phyloP scores from a whole-genome alignment of 2,797 vertebrate species.

The Bradypodion ventrale region DNA sequence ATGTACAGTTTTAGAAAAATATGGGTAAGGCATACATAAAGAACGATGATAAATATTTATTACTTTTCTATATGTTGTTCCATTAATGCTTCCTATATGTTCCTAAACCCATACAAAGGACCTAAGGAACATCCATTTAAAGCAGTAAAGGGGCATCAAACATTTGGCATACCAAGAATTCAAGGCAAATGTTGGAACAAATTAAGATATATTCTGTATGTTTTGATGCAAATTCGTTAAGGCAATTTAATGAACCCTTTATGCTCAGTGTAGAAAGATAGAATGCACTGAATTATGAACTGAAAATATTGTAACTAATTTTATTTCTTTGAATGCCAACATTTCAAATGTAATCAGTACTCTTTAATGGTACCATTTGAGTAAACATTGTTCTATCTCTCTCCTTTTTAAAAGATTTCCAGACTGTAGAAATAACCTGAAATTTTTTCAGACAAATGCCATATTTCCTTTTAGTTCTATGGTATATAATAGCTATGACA shows the following conservation, averaged over 20 bases:
- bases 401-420: slow-evolving; percentile 34
- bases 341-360: slow-evolving; percentile 36
- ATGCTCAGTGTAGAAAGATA: slow-evolving; percentile 20
- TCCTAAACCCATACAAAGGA: background rate
- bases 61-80: background rate
- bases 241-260: slow-evolving; percentile 39
- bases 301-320: slow-evolving; percentile 24
- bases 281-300: background rate
- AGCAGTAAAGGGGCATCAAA: background rate
- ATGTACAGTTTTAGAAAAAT: background rate
- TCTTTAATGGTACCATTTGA: slow-evolving; percentile 44
- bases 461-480: slow-evolving; percentile 18
- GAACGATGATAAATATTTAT: background rate
- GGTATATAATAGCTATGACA: slow-evolving; percentile 1
- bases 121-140: background rate
- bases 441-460: slow-evolving; percentile 48
- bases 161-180: background rate
- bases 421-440: slow-evolving; percentile 35
- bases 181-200: background rate
- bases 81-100: background rate
- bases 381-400: slow-evolving; percentile 26
- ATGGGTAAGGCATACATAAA: no score
- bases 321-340: slow-evolving; percentile 33
- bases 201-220: background rate
- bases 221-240: background rate